These are phyloP conservation scores for Acrossocheilus wenchowensis DNA, from an alignment of 2,797 vertebrate genomes.

Conservation along the genomic window DNA sequence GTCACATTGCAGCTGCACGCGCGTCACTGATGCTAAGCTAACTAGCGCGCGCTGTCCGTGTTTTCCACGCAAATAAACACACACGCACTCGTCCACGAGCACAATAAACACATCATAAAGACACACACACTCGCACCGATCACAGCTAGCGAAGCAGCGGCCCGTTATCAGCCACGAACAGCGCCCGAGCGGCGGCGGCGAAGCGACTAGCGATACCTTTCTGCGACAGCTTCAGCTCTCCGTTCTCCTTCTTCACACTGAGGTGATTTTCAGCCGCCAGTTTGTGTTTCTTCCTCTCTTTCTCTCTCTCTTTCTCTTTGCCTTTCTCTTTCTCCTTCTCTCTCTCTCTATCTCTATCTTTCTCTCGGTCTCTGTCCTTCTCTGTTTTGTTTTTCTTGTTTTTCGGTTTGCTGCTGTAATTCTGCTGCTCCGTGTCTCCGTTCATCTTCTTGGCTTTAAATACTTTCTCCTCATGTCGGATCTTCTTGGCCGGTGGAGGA, in stretches of 20 bases:
- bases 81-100: background rate
- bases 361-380: constrained; percentile 65
- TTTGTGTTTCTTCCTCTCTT: constrained; percentile 79
- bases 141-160: background rate
- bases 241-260: constrained; percentile 84
- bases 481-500: constrained; percentile 85
- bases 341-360: constrained; percentile 54
- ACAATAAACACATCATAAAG: background rate
- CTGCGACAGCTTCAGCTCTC: constrained; percentile 80
- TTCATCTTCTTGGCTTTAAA: constrained; percentile 87
- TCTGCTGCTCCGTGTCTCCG: constrained; percentile 80
- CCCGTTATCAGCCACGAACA: background rate
- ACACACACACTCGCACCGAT: background rate
- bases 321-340: constrained; percentile 63
- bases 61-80: constrained; percentile 20
- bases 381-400: constrained; percentile 82
- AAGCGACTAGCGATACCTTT: constrained; percentile 77
- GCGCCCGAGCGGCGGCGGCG: background rate
- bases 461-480: constrained; percentile 86
- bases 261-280: constrained; percentile 70
- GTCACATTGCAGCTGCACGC: constrained; percentile 42
- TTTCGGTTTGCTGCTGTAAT: constrained; percentile 78
- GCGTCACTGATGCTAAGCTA: constrained; percentile 31
- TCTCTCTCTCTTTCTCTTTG: constrained; percentile 60
- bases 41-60: constrained; percentile 28